Percentiles rank a stretch among this genome's conserved stretches.
phyloP scores from a whole-genome alignment of 1,140 invertebrate genomes.

The Ganaspis sp. region DNA sequence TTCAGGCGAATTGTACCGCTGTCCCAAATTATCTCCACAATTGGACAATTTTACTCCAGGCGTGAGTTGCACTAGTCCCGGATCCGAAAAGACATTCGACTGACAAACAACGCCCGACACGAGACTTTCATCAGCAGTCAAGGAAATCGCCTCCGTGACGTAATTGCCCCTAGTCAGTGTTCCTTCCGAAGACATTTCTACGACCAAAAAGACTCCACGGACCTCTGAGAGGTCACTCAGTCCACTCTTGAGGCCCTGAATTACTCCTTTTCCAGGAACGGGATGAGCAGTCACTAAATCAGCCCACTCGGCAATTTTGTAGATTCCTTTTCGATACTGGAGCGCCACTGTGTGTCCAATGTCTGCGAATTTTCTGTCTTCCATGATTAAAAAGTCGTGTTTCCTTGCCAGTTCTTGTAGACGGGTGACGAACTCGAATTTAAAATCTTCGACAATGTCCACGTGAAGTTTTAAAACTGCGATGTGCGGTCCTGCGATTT shows the following conservation, averaged over 20 bases:
- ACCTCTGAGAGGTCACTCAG: slow-evolving; percentile 60
- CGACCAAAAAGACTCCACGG: slow-evolving; percentile 86
- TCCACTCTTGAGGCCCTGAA: slow-evolving; percentile 83
- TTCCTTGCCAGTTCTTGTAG: slow-evolving; percentile 83
- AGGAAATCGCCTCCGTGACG: slow-evolving; percentile 81
- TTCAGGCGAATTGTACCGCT: slow-evolving; percentile 87
- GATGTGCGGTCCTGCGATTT: slow-evolving; percentile 88
- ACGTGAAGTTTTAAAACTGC: slow-evolving; percentile 94
- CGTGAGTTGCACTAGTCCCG: slow-evolving; percentile 89
- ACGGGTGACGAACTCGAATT: slow-evolving; percentile 78
- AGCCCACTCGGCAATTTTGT: slow-evolving; percentile 90
- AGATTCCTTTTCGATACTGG: slow-evolving; percentile 88
- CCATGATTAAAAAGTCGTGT: slow-evolving; percentile 94
- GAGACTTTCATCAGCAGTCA: slow-evolving; percentile 81
- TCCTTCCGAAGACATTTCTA: slow-evolving; percentile 91
- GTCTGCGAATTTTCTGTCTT: slow-evolving; percentile 98
- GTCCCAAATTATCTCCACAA: slow-evolving; percentile 79
- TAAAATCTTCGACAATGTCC: slow-evolving; percentile 92
- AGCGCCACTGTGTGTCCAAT: slow-evolving; percentile 94
- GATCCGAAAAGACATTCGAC: slow-evolving; percentile 80
- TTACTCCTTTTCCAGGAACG: slow-evolving; percentile 88
- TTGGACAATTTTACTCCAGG: slow-evolving; percentile 88
- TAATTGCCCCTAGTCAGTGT: slow-evolving; percentile 87
- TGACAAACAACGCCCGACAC: slow-evolving; percentile 94
- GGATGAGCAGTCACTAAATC: slow-evolving; percentile 93